Evolutionary conservation across 2,797 vertebrate species (phyloP).

Genomic region (Sandelia bainsii): DNA sequence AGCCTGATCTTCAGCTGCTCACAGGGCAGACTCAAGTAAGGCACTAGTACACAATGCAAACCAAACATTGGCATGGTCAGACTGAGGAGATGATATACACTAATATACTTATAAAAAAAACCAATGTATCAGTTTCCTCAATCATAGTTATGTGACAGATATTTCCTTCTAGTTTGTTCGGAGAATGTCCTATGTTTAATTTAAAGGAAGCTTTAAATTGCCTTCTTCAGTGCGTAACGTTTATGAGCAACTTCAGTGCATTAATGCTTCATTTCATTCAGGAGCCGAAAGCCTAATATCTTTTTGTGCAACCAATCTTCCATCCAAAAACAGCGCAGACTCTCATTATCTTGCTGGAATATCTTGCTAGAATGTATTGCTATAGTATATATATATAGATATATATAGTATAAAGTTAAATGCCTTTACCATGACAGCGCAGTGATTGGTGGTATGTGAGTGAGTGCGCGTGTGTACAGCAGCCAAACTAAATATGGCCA

Average conservation of each 20-base stretch:
- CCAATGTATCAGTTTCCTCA: conserved; percentile 28
- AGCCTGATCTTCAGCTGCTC: conserved; percentile 72
- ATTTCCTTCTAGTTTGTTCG: conserved; percentile 40
- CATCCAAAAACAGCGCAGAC: conserved; percentile 44
- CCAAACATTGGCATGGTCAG: conserved; percentile 69
- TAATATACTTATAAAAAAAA: conserved; percentile 27
- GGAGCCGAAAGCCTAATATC: conserved; percentile 47
- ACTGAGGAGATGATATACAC: conserved; percentile 50
- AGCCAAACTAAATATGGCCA: conserved; percentile 56
- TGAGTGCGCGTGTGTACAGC: conserved; percentile 20
- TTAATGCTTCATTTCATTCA: conserved; percentile 54
- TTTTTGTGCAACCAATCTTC: conserved; percentile 51
- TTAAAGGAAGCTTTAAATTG: conserved; percentile 61
- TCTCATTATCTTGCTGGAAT: conserved; percentile 28
- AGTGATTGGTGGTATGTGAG: conserved; percentile 31
- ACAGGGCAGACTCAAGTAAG: conserved; percentile 83
- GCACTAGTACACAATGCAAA: conserved; percentile 86
- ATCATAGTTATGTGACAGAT: conserved; percentile 15
- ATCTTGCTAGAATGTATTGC: conserved; percentile 66
- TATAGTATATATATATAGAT: conserved; percentile 31
- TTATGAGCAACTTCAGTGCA: conserved; percentile 67
- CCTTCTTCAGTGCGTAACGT: conserved; percentile 63
- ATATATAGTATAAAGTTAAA: conserved; percentile 44
- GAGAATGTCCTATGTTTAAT: conserved; percentile 42
- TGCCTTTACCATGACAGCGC: conserved; percentile 43